Evolutionary conservation across 2,888 invertebrate species (phyloP).

Genomic region (Drosophila merina): DNA sequence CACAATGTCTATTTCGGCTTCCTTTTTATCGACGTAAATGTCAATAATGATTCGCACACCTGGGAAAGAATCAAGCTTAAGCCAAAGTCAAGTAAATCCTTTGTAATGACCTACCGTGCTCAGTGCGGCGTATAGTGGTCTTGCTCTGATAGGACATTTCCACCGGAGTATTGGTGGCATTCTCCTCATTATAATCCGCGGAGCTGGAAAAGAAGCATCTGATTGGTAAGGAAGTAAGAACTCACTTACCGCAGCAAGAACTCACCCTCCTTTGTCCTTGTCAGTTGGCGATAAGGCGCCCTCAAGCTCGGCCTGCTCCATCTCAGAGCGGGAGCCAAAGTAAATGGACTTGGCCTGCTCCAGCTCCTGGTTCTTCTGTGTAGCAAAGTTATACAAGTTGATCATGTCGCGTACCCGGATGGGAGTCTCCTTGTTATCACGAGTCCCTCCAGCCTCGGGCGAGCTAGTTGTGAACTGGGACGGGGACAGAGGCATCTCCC

Average conservation of each 20-base stretch:
- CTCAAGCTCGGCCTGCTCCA: neutral
- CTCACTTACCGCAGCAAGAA: neutral
- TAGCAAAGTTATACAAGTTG: conserved; percentile 75
- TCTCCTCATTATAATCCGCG: conserved; percentile 1
- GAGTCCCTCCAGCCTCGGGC: neutral
- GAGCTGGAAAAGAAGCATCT: neutral
- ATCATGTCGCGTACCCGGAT: conserved; percentile 81
- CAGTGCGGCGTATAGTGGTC: conserved; percentile 82
- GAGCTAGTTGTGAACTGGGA: neutral
- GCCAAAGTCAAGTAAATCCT: neutral
- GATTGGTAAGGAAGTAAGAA: neutral
- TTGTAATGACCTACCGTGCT: conserved; percentile 65
- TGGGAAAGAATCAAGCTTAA: conserved; percentile 25
- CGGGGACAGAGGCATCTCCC: neutral
- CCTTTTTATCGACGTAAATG: conserved; percentile 77
- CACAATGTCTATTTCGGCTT: conserved; percentile 72
- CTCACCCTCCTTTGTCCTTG: conserved; percentile 13
- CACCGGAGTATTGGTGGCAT: conserved; percentile 12
- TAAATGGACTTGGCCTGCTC: conserved; percentile 70
- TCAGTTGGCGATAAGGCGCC: neutral
- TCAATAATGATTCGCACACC: conserved; percentile 83
- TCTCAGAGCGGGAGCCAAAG: conserved; percentile 49
- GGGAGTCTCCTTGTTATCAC: conserved; percentile 39
- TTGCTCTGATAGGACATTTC: conserved; percentile 80
- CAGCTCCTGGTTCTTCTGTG: conserved; percentile 68